Base-by-base conservation (phyloP, 2,888 invertebrate genomes). In the Acleris cristana region DNA sequence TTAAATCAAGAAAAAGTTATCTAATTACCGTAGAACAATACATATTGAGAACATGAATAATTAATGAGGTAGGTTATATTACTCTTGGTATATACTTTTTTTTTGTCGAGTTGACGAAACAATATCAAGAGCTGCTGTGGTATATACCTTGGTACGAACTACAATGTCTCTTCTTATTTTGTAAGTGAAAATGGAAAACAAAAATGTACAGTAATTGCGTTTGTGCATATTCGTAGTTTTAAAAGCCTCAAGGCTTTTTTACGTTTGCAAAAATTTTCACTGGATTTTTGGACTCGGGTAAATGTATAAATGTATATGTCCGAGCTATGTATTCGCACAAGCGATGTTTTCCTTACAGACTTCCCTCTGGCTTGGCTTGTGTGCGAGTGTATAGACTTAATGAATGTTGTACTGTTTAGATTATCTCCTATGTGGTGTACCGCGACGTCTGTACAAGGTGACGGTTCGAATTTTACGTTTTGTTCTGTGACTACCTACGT, bases 291-390 rank as follows among this genome's bases (percentile, higher is more conserved):
- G 88, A 84, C 85, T 85, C 82, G 72, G 81, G 84, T 76, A 73
- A 72, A 76, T 76, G 61, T 77, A 80, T 71, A 51, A 34, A 52
- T 59, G 59, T 65, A 19, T 66, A 70, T 78, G 75, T 77, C 68
- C 68, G 71, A 72, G 70, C 73, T 74, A 83, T 89, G 88, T 89
- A 79, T 85, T 83, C 86, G 83, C 87, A 87, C 85, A 80, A 81
- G 85, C 84, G 79, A 87, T 88, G 82, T 86, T 85, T 74, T 79
- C 79, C 80, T 80, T 76, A 77, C 75, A 78, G 78, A 73, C 71
- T 75, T 75, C 75, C 80, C 79, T 81, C 81, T 83, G 78, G 88
- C 90, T 90, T 90, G 83, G 90, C 90, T 90, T 90, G 74, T 87
- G 83, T 71, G 69, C 63, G 61, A 64, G 64, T 87, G 82, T 85